A percentile compares a stretch with the other conserved stretches of the same genome.
These are phyloP conservation scores for Himalopsyche japonica DNA, from an alignment of 2,888 invertebrate species.

Conservation along the genomic window DNA sequence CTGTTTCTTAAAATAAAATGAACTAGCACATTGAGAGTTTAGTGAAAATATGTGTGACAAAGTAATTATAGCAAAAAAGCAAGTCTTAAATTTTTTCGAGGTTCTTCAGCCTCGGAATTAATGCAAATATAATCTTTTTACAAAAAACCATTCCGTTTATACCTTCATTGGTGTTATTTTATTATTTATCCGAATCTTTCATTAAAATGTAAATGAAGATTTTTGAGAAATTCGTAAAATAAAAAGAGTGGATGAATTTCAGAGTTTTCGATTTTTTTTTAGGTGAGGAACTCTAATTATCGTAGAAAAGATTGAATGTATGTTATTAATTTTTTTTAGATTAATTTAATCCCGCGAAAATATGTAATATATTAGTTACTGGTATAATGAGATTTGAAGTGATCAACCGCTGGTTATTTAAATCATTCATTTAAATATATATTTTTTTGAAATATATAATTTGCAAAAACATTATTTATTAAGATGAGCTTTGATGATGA, in stretches of 20 bases:
- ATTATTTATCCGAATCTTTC: neutral
- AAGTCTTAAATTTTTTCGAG: neutral
- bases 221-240: neutral
- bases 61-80: neutral
- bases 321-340: too few relatives aligned
- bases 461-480: too few relatives aligned
- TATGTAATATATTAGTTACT: too few relatives aligned
- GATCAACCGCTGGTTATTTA: too few relatives aligned
- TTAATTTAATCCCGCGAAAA: too few relatives aligned
- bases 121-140: neutral
- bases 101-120: neutral
- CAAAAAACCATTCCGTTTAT: conserved; percentile 4
- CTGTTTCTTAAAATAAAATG: too few relatives aligned
- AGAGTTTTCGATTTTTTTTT: neutral
- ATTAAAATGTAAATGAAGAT: neutral
- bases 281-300: neutral
- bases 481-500: too few relatives aligned
- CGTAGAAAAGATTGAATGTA: too few relatives aligned
- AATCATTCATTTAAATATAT: too few relatives aligned
- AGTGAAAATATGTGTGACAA: neutral
- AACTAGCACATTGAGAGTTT: neutral
- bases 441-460: too few relatives aligned
- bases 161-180: neutral
- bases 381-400: too few relatives aligned
- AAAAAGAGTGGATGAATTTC: neutral